Evolutionary conservation across 2,888 invertebrate genomes (phyloP).

Genomic region (Argyresthia goedartella): DNA sequence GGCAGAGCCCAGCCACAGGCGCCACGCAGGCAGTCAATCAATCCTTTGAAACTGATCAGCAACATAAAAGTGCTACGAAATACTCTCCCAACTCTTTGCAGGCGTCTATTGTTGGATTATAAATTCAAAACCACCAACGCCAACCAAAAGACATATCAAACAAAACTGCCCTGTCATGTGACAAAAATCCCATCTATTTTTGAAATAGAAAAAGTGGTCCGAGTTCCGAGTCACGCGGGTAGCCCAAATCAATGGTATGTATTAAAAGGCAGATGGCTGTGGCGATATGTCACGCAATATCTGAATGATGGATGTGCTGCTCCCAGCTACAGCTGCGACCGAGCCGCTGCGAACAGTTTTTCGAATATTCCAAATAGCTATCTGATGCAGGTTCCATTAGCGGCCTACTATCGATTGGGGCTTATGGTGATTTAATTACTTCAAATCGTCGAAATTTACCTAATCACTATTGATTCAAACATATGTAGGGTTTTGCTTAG

Average conservation of each 20-base stretch:
- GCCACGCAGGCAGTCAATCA: too few relatives aligned
- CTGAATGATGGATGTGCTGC: conserved; percentile 41
- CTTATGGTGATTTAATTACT: neutral
- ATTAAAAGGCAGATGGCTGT: conserved; percentile 3
- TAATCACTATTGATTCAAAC: too few relatives aligned
- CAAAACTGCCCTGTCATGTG: too few relatives aligned
- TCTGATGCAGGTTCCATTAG: neutral
- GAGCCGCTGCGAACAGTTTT: neutral
- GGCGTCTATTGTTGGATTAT: too few relatives aligned
- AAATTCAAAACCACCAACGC: too few relatives aligned
- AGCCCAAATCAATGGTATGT: conserved; percentile 1
- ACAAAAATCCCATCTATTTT: too few relatives aligned
- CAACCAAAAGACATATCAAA: too few relatives aligned
- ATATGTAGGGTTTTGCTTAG: too few relatives aligned
- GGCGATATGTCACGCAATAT: conserved; percentile 30
- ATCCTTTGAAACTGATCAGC: too few relatives aligned
- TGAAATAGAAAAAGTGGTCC: neutral
- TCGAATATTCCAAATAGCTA: neutral
- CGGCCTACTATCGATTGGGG: neutral
- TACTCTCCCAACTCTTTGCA: too few relatives aligned
- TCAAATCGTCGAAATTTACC: conserved; percentile 4
- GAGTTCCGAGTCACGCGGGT: neutral
- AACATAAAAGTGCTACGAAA: too few relatives aligned
- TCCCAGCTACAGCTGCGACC: conserved; percentile 10
- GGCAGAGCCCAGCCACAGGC: too few relatives aligned